These are phyloP conservation scores for Hetaerina americana DNA, from an alignment of 1,140 invertebrate species.

Conservation along the genomic window DNA sequence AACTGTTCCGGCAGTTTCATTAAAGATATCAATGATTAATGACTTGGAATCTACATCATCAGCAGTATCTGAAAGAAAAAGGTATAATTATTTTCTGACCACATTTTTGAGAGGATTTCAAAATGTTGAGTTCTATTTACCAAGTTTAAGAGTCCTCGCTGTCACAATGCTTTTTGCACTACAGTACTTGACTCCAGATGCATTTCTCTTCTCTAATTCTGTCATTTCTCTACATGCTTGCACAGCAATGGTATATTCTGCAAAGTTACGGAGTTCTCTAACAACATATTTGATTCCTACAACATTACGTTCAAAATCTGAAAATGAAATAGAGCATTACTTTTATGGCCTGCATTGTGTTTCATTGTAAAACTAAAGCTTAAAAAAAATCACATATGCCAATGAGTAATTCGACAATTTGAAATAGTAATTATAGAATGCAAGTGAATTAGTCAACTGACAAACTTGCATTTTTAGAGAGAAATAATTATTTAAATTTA, in stretches of 20 bases:
- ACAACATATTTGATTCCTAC: constrained; percentile 35
- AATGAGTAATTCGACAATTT: no score
- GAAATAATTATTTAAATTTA: no score
- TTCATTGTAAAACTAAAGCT: no score
- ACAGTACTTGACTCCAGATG: constrained; percentile 27
- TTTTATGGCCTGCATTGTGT: no score
- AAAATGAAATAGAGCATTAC: no score
- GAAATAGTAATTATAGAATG: no score
- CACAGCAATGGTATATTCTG: constrained; percentile 52
- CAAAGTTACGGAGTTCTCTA: constrained; percentile 52
- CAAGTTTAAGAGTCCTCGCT: constrained; percentile 30
- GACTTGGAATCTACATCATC: constrained; percentile 24
- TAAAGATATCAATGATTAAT: constrained; percentile 18
- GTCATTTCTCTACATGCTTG: constrained; percentile 51
- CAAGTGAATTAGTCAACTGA: no score
- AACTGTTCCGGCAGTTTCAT: constrained; percentile 20
- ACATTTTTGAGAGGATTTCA: no score
- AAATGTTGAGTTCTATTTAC: no score
- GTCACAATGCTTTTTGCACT: constrained; percentile 28
- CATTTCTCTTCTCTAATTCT: constrained; percentile 24
- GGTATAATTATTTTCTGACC: constrained; percentile 4
- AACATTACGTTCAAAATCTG: neutral
- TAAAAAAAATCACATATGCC: no score
- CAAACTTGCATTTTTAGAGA: no score
- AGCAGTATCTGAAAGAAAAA: constrained; percentile 14